Evolutionary conservation across 2,113 vertebrate species (phyloP).

Genomic region (Rhineura floridana): DNA sequence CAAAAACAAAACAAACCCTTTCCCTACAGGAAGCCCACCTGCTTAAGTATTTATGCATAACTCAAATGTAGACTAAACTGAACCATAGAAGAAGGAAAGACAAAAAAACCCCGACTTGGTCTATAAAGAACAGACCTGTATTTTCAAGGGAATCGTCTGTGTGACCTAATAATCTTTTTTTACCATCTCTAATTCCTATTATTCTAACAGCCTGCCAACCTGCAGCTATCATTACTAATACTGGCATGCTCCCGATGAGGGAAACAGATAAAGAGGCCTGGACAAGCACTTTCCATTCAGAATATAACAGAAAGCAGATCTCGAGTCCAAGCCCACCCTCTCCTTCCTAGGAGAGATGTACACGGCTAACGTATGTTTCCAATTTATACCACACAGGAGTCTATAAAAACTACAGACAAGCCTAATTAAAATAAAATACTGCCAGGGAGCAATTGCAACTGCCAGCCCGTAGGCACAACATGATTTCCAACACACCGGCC

Average conservation of each 20-base stretch:
- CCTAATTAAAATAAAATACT: conserved; percentile 40
- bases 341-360: conserved; percentile 5
- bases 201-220: conserved; percentile 29
- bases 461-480: conserved; percentile 20
- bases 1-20: not conserved
- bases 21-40: not conserved
- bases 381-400: conserved; percentile 47
- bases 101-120: not conserved
- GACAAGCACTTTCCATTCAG: conserved; percentile 27
- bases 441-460: conserved; percentile 6
- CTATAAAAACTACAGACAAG: conserved; percentile 42
- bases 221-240: conserved; percentile 1
- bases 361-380: conserved; percentile 18
- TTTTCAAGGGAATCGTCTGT: not conserved
- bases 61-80: conserved; percentile 20
- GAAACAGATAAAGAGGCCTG: not conserved
- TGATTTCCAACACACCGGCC: not conserved
- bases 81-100: too few relatives aligned
- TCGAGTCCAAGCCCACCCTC: conserved; percentile 33
- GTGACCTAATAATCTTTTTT: not conserved
- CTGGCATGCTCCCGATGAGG: not conserved
- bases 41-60: conserved; percentile 29
- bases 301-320: conserved; percentile 37
- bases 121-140: conserved; percentile 1
- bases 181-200: conserved; percentile 34